Conservation (phyloP, 2,888 invertebrate genomes). For the Spisula subtruncata region DNA sequence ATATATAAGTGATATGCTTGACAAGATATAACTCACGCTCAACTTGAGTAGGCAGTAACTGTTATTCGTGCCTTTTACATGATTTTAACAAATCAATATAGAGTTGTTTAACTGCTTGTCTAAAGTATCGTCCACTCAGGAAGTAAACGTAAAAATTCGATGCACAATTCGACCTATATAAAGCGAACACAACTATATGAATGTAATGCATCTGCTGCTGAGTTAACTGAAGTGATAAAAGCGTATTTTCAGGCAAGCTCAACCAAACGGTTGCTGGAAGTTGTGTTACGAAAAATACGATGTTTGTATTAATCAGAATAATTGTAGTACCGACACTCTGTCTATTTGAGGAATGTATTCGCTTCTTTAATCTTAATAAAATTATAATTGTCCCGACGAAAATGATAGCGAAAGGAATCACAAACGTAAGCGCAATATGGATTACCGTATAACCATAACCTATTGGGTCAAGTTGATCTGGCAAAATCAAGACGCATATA, state of each 20-base stretch:
- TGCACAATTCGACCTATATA: not conserved
- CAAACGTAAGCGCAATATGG: not conserved
- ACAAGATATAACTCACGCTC: no score
- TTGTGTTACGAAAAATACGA: not conserved
- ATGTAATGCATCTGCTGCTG: not conserved
- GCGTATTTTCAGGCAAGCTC: no score
- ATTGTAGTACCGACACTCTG: not conserved
- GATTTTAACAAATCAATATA: not conserved
- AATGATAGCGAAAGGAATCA: no score
- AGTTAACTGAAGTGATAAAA: no score
- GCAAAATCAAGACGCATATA: not conserved
- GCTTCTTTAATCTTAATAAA: not conserved
- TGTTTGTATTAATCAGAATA: no score
- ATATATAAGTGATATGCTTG: no score
- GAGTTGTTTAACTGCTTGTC: not conserved
- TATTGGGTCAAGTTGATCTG: not conserved
- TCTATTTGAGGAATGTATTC: not conserved
- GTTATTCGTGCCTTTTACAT: not conserved
- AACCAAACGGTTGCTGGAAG: not conserved
- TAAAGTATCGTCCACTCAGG: not conserved
- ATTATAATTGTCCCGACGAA: not conserved
- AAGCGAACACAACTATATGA: not conserved
- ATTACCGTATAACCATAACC: no score
- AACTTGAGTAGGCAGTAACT: no score
- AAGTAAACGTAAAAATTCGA: not conserved